phyloP scores from a whole-genome alignment of 2,797 vertebrate genomes.

The Chelon labrosus region DNA sequence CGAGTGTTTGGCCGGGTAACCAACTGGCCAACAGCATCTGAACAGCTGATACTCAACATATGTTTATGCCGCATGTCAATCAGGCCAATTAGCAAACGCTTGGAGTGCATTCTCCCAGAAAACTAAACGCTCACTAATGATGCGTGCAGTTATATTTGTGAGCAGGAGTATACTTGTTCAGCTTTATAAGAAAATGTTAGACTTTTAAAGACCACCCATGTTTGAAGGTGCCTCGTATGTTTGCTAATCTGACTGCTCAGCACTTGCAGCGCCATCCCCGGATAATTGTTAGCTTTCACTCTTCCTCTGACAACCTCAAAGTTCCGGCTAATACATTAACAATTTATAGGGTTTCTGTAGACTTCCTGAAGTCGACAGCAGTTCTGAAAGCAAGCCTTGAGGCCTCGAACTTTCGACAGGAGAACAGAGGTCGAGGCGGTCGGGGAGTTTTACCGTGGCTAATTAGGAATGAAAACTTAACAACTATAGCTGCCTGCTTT shows the following conservation, averaged over 20 bases:
- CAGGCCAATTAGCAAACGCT: slow-evolving; percentile 10
- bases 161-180: not conserved
- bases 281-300: slow-evolving; percentile 60
- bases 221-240: not conserved
- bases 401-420: slow-evolving; percentile 43
- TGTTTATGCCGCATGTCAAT: slow-evolving; percentile 17
- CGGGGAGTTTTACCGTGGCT: slow-evolving; percentile 35
- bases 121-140: not conserved
- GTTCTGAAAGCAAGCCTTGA: slow-evolving; percentile 57
- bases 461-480: slow-evolving; percentile 69
- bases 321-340: slow-evolving; percentile 52
- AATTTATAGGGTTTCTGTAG: slow-evolving; percentile 56
- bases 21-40: slow-evolving; percentile 36
- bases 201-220: not conserved
- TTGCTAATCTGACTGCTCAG: slow-evolving; percentile 16
- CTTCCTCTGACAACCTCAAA: slow-evolving; percentile 39
- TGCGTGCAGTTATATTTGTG: not conserved
- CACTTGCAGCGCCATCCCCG: not conserved
- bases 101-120: not conserved
- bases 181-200: not conserved
- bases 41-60: slow-evolving; percentile 54
- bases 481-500: slow-evolving; percentile 57
- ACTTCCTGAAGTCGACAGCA: slow-evolving; percentile 73
- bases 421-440: slow-evolving; percentile 40
- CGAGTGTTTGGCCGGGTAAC: slow-evolving; percentile 45